These are phyloP conservation scores for Chorisops tibialis DNA, from an alignment of 2,888 invertebrate genomes.

Conservation along the genomic window DNA sequence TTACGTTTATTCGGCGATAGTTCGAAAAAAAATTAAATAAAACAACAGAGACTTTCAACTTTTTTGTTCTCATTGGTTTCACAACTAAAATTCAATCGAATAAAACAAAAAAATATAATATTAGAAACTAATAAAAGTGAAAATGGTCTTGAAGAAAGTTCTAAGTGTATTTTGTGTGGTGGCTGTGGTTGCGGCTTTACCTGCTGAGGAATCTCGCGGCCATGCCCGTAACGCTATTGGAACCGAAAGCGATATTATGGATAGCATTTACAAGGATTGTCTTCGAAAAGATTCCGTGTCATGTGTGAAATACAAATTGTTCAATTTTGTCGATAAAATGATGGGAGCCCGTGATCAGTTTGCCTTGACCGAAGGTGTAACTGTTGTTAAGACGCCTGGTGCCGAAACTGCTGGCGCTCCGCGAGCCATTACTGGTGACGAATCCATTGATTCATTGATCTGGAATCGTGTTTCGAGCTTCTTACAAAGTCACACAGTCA, in stretches of 20 bases:
- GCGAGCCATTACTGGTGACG: conserved; percentile 64
- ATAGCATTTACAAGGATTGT: conserved; percentile 73
- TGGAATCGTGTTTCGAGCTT: conserved; percentile 70
- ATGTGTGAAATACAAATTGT: conserved; percentile 83
- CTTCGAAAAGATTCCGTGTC: conserved; percentile 77
- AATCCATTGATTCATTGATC: conserved; percentile 63
- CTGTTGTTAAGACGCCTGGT: conserved; percentile 72
- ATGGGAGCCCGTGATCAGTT: conserved; percentile 76
- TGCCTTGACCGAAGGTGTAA: conserved; percentile 76
- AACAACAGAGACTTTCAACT: background rate
- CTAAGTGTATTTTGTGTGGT: conserved; percentile 57
- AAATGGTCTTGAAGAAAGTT: conserved; percentile 53
- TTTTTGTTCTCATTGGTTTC: background rate
- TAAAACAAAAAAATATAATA: conserved; percentile 33
- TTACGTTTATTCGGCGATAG: conserved; percentile 52
- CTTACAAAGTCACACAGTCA: conserved; percentile 75
- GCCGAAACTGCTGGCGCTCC: conserved; percentile 67
- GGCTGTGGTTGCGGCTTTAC: conserved; percentile 63
- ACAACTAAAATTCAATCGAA: conserved; percentile 15
- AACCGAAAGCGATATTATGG: conserved; percentile 74
- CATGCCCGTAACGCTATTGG: conserved; percentile 60
- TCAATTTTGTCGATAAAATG: conserved; percentile 82
- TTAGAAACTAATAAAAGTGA: conserved; percentile 30
- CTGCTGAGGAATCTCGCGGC: conserved; percentile 65
- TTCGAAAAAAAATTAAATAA: conserved; percentile 35